Evolutionary conservation across 1,140 invertebrate species (phyloP), one percentile per base, ranked within the genome.

Genomic region (Habropoda laboriosa): DNA sequence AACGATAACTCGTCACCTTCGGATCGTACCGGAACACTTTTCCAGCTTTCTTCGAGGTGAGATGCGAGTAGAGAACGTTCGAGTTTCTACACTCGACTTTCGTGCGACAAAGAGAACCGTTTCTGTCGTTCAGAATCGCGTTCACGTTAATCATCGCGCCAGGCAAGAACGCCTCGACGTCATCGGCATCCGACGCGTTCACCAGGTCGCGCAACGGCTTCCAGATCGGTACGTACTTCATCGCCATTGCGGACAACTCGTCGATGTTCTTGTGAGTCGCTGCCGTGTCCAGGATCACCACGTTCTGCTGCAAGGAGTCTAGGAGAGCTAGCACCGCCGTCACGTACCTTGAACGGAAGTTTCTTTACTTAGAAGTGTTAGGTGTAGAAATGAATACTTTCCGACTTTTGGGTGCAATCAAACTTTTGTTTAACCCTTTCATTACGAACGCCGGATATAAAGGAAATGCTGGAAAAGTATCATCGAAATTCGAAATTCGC

Each of bases 81-180:
- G 49, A 51, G 32, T 88, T 87, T 24, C 74, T 78, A 1, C 86
- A 88, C 2, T 79, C 82, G 49, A 35, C 12, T 47, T 75, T 80
- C 18, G 79, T 86, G 0, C 47, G 58, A 30, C 89, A 90, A 6
- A 88, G 30, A 8, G 81, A 79, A n/a, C 51, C 68, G 3, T 74
- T 73, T 8, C 53, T 60, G 4, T 85, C 76, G 32, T 82, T 88
- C 16, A 83, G 38, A 30, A 92, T 71, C 71, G 89, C 81, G 85
- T 92, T 92, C 58, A 90, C 90, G 42, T 92, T 91, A 68, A 92
- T 89, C 24, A 60, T 81, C 0, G 91, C 89, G 18, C 88, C 86
- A 0, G 90, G 91, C 38, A 92, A 57, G 16, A 89, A 82, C 30
- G 64, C 61, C 30, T 87, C 70, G 8, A 91, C 71, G 16, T 78